These are phyloP conservation scores for Cactoblastis cactorum DNA, from an alignment of 2,888 invertebrate genomes.

Conservation along the genomic window DNA sequence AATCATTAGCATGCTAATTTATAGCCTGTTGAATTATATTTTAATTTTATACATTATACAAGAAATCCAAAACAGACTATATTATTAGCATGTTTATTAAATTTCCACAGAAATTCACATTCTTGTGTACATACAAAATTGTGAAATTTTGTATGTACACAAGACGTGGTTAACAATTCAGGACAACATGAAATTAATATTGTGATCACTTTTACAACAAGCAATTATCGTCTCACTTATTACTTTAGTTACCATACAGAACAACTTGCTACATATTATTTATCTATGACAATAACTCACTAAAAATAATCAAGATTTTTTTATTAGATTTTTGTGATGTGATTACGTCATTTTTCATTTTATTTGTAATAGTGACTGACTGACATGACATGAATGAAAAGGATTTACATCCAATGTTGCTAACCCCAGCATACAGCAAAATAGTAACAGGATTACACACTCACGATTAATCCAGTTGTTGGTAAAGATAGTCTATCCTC, in stretches of 20 bases:
- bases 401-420: no score
- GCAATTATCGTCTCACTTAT: conserved; percentile 20
- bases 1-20: no score
- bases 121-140: conserved; percentile 12
- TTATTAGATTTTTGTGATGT: no score
- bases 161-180: background rate
- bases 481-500: no score
- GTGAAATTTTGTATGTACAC: background rate
- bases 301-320: background rate
- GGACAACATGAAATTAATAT: background rate
- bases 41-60: background rate
- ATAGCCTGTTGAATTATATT: no score
- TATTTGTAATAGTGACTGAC: background rate
- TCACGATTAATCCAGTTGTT: no score
- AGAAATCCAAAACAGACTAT: background rate
- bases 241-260: conserved; percentile 8
- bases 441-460: no score
- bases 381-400: no score
- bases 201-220: background rate
- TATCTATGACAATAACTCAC: no score
- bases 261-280: no score
- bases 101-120: background rate
- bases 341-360: background rate
- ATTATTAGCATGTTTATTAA: conserved; percentile 10
- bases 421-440: no score